A percentile compares a stretch with the other conserved stretches of the same genome.
Evolutionary conservation across 2,888 invertebrate species (phyloP).

Genomic region (Lasioglossum pauxillum): DNA sequence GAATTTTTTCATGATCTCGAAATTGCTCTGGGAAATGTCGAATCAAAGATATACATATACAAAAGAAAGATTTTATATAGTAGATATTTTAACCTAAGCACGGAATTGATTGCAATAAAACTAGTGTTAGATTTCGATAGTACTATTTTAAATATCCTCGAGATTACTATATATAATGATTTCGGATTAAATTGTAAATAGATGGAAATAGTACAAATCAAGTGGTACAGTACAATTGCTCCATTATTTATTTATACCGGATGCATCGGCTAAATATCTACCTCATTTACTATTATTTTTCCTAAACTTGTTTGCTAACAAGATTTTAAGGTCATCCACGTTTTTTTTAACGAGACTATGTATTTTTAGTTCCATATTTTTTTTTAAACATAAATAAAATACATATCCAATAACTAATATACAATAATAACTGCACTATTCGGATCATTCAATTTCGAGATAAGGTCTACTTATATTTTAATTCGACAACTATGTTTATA

Average conservation of each 20-base stretch:
- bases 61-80: not conserved
- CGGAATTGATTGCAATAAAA: slow-evolving; percentile 40
- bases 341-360: not conserved
- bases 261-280: not conserved
- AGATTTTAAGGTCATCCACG: not conserved
- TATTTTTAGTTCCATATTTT: not conserved
- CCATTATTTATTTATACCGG: slow-evolving; percentile 20
- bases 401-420: not conserved
- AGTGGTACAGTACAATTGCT: slow-evolving; percentile 29
- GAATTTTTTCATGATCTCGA: not conserved
- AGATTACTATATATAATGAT: slow-evolving; percentile 18
- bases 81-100: slow-evolving; percentile 8
- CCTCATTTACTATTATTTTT: not conserved
- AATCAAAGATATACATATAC: slow-evolving; percentile 20
- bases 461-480: not conserved
- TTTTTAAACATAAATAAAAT: not conserved
- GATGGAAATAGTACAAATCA: slow-evolving; percentile 50
- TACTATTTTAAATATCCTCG: slow-evolving; percentile 18
- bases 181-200: slow-evolving; percentile 41
- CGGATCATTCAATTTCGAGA: not conserved
- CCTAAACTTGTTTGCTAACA: not conserved
- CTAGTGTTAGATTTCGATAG: slow-evolving; percentile 26
- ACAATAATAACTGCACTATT: not conserved
- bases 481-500: not conserved
- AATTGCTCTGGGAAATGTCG: not conserved